Percentiles rank a stretch among this genome's conserved stretches.
These are phyloP conservation scores for Sarcophaga variegata DNA, from an alignment of 2,888 invertebrate species.

Conservation along the genomic window DNA sequence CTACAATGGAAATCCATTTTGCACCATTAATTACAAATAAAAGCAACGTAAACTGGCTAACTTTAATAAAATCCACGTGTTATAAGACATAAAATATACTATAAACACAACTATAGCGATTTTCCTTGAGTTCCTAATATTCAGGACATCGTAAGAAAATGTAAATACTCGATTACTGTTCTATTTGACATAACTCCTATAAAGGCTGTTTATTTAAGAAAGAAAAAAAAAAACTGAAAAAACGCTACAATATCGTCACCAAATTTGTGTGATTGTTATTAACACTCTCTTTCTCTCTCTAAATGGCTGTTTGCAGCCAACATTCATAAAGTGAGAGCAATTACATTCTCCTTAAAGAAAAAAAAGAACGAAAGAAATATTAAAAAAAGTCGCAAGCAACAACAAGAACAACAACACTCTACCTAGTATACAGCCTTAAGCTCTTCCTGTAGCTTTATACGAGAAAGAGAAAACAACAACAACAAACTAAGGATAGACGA, in stretches of 20 bases:
- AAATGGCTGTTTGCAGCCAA: slow-evolving; percentile 32
- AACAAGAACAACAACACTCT: background rate
- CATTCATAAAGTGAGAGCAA: slow-evolving; percentile 40
- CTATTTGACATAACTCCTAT: too few relatives aligned
- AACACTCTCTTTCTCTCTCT: background rate
- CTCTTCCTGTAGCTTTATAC: slow-evolving; percentile 63
- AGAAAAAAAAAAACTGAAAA: background rate
- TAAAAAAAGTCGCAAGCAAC: slow-evolving; percentile 22
- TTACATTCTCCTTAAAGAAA: slow-evolving; percentile 23
- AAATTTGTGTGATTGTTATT: slow-evolving; percentile 9
- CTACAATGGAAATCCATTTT: too few relatives aligned
- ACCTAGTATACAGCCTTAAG: slow-evolving; percentile 37
- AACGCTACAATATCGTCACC: slow-evolving; percentile 28
- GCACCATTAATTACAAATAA: too few relatives aligned
- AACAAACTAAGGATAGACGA: background rate
- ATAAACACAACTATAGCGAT: too few relatives aligned
- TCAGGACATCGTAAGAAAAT: too few relatives aligned
- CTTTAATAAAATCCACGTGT: too few relatives aligned
- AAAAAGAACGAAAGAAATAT: slow-evolving; percentile 11
- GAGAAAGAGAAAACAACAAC: slow-evolving; percentile 1
- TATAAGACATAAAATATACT: too few relatives aligned
- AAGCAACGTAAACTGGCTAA: too few relatives aligned
- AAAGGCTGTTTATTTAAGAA: background rate
- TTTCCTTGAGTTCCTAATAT: too few relatives aligned
- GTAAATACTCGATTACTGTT: too few relatives aligned